Evolutionary conservation across 92 coral and sea anemone genomes (phyloP).

Genomic region (Zoanthus sociatus): DNA sequence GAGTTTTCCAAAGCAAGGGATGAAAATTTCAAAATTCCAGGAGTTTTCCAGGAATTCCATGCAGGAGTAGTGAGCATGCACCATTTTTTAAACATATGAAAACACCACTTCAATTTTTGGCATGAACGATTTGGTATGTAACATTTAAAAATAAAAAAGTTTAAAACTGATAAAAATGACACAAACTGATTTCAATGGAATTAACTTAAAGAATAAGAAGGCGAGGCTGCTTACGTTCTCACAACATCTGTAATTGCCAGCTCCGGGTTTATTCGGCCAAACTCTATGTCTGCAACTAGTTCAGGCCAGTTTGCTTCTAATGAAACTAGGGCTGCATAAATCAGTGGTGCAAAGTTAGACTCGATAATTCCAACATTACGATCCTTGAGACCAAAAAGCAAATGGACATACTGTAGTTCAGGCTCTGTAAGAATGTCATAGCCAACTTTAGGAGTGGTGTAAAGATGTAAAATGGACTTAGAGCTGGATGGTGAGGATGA

Average conservation of each 20-base stretch:
- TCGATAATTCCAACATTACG: constrained; percentile 62
- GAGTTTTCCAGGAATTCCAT: too few relatives aligned
- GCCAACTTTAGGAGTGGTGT: constrained; percentile 60
- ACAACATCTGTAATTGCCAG: constrained; percentile 45
- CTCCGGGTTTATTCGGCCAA: constrained; percentile 49
- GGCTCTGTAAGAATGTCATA: constrained; percentile 61
- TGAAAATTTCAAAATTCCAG: too few relatives aligned
- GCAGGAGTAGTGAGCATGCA: too few relatives aligned
- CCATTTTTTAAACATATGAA: too few relatives aligned
- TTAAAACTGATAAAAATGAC: too few relatives aligned
- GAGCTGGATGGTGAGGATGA: constrained; percentile 66
- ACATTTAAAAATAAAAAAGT: too few relatives aligned
- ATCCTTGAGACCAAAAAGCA: constrained; percentile 65
- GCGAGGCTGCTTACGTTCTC: constrained; percentile 34
- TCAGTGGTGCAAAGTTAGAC: constrained; percentile 65
- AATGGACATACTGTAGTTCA: constrained; percentile 58
- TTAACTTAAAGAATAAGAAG: too few relatives aligned
- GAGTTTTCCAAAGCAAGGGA: too few relatives aligned
- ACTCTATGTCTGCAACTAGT: constrained; percentile 53
- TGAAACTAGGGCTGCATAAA: constrained; percentile 59
- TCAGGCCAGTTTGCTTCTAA: constrained; percentile 58
- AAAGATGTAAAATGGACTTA: constrained; percentile 62
- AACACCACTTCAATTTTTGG: too few relatives aligned
- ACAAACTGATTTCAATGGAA: too few relatives aligned
- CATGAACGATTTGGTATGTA: too few relatives aligned